Conservation (phyloP, 2,113 vertebrate species). For the Bubo blakistoni region DNA sequence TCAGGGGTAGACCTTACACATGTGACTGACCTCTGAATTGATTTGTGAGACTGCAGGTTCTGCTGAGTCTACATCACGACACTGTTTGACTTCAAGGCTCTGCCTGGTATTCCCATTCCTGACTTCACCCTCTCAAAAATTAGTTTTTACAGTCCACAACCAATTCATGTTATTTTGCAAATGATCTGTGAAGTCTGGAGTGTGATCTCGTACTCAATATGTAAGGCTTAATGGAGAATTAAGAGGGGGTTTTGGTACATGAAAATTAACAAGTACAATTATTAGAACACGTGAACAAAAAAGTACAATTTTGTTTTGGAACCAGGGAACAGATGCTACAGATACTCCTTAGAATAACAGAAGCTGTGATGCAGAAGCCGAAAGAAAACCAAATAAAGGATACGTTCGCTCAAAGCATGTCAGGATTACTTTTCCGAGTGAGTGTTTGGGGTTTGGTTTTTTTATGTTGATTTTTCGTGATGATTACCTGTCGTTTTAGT, state of each 20-base stretch:
- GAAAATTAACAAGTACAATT: background rate
- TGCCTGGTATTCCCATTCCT: background rate
- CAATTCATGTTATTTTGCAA: background rate
- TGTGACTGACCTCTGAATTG: background rate
- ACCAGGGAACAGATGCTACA: constrained; percentile 96
- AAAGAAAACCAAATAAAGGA: constrained; percentile 89
- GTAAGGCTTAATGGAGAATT: background rate
- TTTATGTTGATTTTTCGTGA: background rate
- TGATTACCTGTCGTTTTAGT: background rate
- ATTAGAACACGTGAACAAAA: background rate
- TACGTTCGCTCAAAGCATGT: constrained; percentile 88
- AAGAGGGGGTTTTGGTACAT: background rate
- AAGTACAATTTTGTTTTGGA: constrained; percentile 48
- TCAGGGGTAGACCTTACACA: background rate
- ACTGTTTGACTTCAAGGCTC: background rate
- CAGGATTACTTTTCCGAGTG: constrained; percentile 92
- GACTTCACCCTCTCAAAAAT: background rate
- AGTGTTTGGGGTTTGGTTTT: constrained; percentile 30
- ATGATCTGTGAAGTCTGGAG: background rate
- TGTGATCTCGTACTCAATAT: accelerated
- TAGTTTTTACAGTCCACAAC: background rate
- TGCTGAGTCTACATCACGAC: background rate
- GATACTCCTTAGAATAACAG: constrained; percentile 93
- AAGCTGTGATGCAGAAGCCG: constrained; percentile 93
- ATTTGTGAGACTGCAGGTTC: background rate